Conservation (phyloP, 2,888 invertebrate genomes). For the Erebia ligea region DNA sequence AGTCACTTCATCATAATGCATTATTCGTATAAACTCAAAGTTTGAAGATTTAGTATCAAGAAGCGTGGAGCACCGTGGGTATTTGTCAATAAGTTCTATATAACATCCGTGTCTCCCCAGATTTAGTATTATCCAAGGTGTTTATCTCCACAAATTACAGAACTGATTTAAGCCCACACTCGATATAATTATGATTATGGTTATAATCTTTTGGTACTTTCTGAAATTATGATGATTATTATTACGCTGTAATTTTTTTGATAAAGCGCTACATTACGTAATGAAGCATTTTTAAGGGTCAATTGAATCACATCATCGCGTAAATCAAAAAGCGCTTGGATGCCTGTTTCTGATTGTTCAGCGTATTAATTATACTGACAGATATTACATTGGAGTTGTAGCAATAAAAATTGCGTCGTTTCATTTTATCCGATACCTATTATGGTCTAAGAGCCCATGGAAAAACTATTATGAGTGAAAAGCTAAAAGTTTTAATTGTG, state of each 20-base stretch:
- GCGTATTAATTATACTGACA: slow-evolving; percentile 36
- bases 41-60: too few species aligned
- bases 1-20: too few species aligned
- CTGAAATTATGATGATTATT: too few species aligned
- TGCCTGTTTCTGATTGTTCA: slow-evolving; percentile 33
- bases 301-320: slow-evolving; percentile 11
- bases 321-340: slow-evolving; percentile 30
- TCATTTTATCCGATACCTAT: slow-evolving; percentile 29
- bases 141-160: too few species aligned
- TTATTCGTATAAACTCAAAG: too few species aligned
- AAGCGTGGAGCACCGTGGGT: too few species aligned
- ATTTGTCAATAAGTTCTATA: too few species aligned
- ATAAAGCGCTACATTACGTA: slow-evolving; percentile 11
- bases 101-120: too few species aligned
- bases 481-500: neutral
- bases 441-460: neutral
- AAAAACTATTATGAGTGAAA: neutral
- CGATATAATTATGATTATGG: too few species aligned
- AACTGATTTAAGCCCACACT: too few species aligned
- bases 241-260: neutral
- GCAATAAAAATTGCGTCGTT: slow-evolving; percentile 31
- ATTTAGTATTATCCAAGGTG: too few species aligned
- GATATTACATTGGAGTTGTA: slow-evolving; percentile 28
- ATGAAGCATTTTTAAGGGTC: neutral
- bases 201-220: too few species aligned